Base-by-base conservation (phyloP, 2,888 invertebrate species). In the Andrena minutula region DNA sequence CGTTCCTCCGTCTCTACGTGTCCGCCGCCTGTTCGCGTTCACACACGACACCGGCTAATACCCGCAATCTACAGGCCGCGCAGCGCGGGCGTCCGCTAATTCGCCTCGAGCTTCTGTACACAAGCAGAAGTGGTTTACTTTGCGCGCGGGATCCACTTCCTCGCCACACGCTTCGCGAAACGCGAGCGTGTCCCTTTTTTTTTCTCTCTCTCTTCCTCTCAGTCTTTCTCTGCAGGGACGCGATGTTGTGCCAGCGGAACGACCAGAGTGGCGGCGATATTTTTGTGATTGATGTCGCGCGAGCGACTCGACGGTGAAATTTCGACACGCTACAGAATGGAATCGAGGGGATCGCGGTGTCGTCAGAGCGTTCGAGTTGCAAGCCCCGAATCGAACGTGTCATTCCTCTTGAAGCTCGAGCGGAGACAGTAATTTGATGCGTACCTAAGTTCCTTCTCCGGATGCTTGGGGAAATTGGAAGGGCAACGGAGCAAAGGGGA, bases 101-200 rank as follows among this genome's bases (percentile, higher is more conserved):
- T 79, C 83, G 80, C 81, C 83, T 32, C 73, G 73, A 12, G 64
- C 78, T 82, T 80, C 86, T 79, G 78, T 79, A 74, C 77, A 81
- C 80, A 73, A 79, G 63, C 74, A 32, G 73, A 53, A 82, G 83
- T 84, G 73, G 83, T 84, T 84, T 84, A 84, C 83, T 79, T 74
- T 79, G 75, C 70, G 41, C 75, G 56, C 70, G 63, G 58, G 53
- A 80, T 69, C 69, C 53, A 77, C 82, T 82, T 83, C 83, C 83
- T 74, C 28, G 77, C 77, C 72, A 77, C 77, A 75, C 82, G 82
- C 63, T 68, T 64, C 71, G 66, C n/a, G 71, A 28, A 53, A 51
- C 60, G 32, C 75, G 53, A 63, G 69, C 49, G 35, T 35, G 51
- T 41, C 20, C 30, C 30, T 1, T 16, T 7, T 20, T 12, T 12